A percentile compares a stretch with the other conserved stretches of the same genome.
phyloP scores from a whole-genome alignment of 2,113 vertebrate genomes.

The Picathartes gymnocephalus region DNA sequence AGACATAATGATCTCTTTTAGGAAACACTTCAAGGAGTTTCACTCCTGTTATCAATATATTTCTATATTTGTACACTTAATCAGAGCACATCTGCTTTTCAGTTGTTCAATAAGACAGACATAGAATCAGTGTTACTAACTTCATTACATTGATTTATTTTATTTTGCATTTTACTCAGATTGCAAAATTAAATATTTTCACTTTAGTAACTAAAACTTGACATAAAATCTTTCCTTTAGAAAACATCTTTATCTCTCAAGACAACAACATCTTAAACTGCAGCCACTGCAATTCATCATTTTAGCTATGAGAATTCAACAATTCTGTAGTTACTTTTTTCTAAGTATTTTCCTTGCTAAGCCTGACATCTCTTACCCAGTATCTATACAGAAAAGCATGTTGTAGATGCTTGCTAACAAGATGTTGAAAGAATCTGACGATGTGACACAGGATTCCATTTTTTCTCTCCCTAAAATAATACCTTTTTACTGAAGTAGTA shows the following conservation, averaged over 20 bases:
- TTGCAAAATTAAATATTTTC: constrained; percentile 62
- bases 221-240: constrained; percentile 62
- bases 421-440: background rate
- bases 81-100: constrained; percentile 52
- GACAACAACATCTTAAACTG: background rate
- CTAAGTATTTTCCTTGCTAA: background rate
- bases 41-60: constrained; percentile 54
- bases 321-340: background rate
- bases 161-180: constrained; percentile 52
- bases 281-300: background rate
- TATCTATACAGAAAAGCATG: background rate
- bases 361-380: background rate
- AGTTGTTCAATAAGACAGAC: constrained; percentile 41
- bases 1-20: background rate
- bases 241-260: constrained; percentile 33
- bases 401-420: background rate
- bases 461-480: background rate
- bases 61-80: constrained; percentile 70
- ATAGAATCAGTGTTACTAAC: constrained; percentile 65
- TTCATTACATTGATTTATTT: constrained; percentile 60
- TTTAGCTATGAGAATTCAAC: constrained; percentile 4
- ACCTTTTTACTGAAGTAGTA: background rate
- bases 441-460: background rate
- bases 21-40: constrained; percentile 56
- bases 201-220: constrained; percentile 46